These are phyloP conservation scores for Pipistrellus pipistrellus DNA, from an alignment of 2,797 vertebrate species.

Conservation along the genomic window DNA sequence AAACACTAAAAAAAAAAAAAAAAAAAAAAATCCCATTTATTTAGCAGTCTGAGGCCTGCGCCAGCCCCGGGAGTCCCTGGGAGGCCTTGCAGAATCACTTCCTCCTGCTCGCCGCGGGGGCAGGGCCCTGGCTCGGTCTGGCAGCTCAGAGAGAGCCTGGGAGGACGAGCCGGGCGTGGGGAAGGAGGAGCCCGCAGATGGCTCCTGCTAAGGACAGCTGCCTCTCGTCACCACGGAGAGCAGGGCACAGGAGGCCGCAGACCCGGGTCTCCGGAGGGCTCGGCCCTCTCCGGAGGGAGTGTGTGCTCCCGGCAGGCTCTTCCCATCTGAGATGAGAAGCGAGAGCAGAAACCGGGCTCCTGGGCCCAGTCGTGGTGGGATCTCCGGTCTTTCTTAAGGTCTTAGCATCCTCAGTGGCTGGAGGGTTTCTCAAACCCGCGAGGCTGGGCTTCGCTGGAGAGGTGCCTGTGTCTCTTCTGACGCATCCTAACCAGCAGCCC, in stretches of 20 bases:
- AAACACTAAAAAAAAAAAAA: constrained; percentile 61
- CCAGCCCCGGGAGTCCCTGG: constrained; percentile 61
- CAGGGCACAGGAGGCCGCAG: background rate
- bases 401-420: background rate
- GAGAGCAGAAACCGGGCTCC: background rate
- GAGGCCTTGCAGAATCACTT: constrained; percentile 72
- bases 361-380: background rate
- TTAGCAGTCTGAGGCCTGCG: constrained; percentile 58
- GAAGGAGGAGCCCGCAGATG: background rate
- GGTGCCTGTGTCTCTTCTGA: background rate
- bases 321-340: background rate
- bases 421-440: background rate
- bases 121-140: background rate
- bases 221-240: constrained; percentile 1
- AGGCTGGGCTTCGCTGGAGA: background rate
- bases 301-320: background rate
- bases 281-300: background rate
- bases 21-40: constrained; percentile 68
- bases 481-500: background rate
- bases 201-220: background rate
- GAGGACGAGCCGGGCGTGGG: background rate
- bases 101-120: constrained; percentile 15
- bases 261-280: background rate
- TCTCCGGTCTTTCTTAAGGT: background rate
- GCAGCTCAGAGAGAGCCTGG: background rate